Evolutionary conservation across 2,797 vertebrate species (phyloP), one percentile per base, ranked within the genome.

Genomic region (Lates japonicus): DNA sequence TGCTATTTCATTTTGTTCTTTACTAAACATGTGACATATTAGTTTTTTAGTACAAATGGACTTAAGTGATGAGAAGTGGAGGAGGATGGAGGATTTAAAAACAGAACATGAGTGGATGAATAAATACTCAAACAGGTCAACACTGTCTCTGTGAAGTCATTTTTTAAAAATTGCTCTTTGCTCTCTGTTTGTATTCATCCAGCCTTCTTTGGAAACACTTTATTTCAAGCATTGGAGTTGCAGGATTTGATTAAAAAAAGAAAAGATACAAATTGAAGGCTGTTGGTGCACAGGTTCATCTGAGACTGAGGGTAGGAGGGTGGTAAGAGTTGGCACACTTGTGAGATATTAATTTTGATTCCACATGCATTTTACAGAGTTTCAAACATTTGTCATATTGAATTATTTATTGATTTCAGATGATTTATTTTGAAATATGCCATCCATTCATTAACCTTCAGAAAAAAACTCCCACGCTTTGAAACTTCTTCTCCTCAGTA

Each of bases 401-500:
- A 48, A 42, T 58, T 48, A 39, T 59, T 58, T 48, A 49, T 59
- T 59, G 63, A 66, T 59, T 49, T 41, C 31, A 16, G 46, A 31
- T 1, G 1, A 29, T 29, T 29, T 29, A 29, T 12, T 49, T 59
- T 44, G 14, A 66, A 59, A 19, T 14, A 66, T 48, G 41, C n/a
- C 5, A 61, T 37, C 29, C 12, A 46, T 46, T 52, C 13, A 69
- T 20, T 33, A 51, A 22, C 10, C 55, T 68, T 11, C 14, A 67
- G 31, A 48, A 29, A 3, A 31, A 13, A 13, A 52, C 3, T 8
- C 9, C 37, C 37, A 11, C 10, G 33, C 55, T 51, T 22, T 35
- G 55, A 58, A 59, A 37, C 55, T 58, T 35, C 55, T 58, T 35
- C 44, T 20, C 44, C 44, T 17, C 44, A n/a, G 9, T 22, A 9